Evolutionary conservation across 2,113 vertebrate species (phyloP), one percentile per base, ranked within the genome.

Genomic region (Engystomops pustulosus): DNA sequence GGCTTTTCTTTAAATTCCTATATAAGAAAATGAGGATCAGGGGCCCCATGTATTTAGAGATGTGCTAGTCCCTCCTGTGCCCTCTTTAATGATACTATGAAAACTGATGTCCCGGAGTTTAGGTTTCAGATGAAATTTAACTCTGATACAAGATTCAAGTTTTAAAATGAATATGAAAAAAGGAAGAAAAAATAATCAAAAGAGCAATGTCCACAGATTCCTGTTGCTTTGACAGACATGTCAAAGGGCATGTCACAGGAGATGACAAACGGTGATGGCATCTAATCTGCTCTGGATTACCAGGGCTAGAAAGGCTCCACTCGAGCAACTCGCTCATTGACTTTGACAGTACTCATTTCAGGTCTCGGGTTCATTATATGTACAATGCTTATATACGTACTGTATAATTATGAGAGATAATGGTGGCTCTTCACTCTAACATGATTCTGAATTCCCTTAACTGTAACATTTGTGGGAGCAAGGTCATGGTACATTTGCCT

Each of bases 401-500:
- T 18, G 7, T 74, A 74, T 47, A 47, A 47, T 74, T 74, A 47
- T 74, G 44, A 5, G 15, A 18, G 62, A 14, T 67, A 67, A 67
- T 67, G 62, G 1, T 65, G 60, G 14, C 27, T 34, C 27, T 65
- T 65, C 27, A 32, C 14, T 65, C 0, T 25, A 27, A 12, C 27
- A 27, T 62, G 58, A 12, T 32, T 62, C 58, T 20, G 32, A 36
- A 49, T 74, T 30, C 25, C 10, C 2, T 49, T 49, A 17, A 30
- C 45, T 47, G 44, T 47, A 49, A 34, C 32, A 67, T 67, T 67
- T 36, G 30, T 17, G 30, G 14, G 23, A 17, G 30, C 7, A 67
- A 67, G 62, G 62, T 49, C 70, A 74, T 47, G 18, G 36, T 60
- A 38, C n/a, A 77, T 77, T 34, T 55, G 51, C 51, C 32, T 20